phyloP scores from a whole-genome alignment of 2,113 vertebrate species.

The Lepidothrix coronata region DNA sequence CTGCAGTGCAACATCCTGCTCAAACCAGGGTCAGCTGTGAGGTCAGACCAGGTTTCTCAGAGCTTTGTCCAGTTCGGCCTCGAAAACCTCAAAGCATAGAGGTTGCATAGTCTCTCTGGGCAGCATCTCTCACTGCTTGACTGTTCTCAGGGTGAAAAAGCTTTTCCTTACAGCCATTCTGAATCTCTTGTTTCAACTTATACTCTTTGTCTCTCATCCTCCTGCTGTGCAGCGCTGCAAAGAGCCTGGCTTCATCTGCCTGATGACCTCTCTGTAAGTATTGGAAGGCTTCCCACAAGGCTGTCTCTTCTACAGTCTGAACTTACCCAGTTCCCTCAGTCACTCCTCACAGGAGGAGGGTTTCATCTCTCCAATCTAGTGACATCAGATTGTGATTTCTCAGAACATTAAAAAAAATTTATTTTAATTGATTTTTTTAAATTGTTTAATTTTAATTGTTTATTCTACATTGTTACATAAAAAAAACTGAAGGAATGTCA shows the following conservation, averaged over 20 bases:
- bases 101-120: not conserved
- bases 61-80: not conserved
- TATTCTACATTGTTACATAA: not conserved
- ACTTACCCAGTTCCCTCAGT: not conserved
- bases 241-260: not conserved
- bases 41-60: not conserved
- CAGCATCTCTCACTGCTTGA: not conserved
- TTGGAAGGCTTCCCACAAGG: not conserved
- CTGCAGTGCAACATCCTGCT: not conserved
- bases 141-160: not conserved
- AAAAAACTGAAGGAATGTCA: not conserved
- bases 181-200: not conserved
- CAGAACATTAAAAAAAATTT: not conserved
- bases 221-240: not conserved
- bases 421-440: not conserved
- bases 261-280: not conserved
- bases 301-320: not conserved
- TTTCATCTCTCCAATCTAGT: not conserved
- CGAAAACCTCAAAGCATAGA: not conserved
- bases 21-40: not conserved
- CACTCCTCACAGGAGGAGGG: not conserved
- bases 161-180: not conserved
- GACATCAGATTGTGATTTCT: not conserved
- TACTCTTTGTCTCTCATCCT: not conserved
- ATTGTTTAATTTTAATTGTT: not conserved